Base-by-base conservation (phyloP, 1,140 invertebrate genomes). In the Heterodera carotae region DNA sequence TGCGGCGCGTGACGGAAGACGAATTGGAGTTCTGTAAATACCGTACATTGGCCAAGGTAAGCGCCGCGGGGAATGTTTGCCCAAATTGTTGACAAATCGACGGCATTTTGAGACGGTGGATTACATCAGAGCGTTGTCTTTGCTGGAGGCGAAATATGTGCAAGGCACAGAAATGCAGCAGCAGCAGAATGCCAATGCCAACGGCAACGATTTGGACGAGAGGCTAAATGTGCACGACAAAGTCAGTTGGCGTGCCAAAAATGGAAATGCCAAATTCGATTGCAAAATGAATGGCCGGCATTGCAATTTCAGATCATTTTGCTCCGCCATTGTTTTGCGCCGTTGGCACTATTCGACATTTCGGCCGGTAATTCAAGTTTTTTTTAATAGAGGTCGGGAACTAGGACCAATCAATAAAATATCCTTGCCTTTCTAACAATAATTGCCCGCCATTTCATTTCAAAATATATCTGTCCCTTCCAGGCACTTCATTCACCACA, bases 261-360 rank as follows among this genome's bases (percentile, higher is more conserved):
- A 29, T 39, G 48, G 29, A 53, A 33, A 34, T 15, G n/a, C 4
- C 8, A 18, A n/a, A n/a, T n/a, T n/a, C n/a, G n/a, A n/a, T n/a
- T n/a, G n/a, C n/a, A n/a, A n/a, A n/a, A n/a, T n/a, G n/a, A n/a
- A n/a, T n/a, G n/a, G n/a, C n/a, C n/a, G 6, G 25, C 29, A 0
- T 34, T 2, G 25, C 27, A 12, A 15, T 33, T 77, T 56, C 39
- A 84, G 83, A 80, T 83, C 36, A 67, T 75, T 29, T 76, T 85
- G 22, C 76, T 86, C 31, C 73, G 80, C 29, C 76, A 81, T 48
- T 67, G 72, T 31, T 85, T 80, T 75, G 80, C 80, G 12, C 77
- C 84, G 29, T 39, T 85, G n/a, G 84, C 79, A 12, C 62, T 85
- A 36, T 80, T 86, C 70, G 84, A 85, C 76, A 85, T 77, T 59